Evolutionary conservation across 2,113 vertebrate genomes (phyloP), one percentile per base, ranked within the genome.

Genomic region (Muntiacus muntjak): DNA sequence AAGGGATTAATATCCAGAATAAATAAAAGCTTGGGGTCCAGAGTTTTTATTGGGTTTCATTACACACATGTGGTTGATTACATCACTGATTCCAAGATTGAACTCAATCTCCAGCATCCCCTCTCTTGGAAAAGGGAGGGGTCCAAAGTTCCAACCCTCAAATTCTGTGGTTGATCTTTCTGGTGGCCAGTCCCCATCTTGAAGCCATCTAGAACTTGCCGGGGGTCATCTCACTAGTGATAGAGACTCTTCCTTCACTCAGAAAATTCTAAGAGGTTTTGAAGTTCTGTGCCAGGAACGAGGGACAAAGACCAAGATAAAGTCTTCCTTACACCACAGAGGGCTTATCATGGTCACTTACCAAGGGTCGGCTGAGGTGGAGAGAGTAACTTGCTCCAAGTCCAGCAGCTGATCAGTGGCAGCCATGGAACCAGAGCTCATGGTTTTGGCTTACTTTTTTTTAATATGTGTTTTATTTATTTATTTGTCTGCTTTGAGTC

Each of bases 61-160:
- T 7, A 21, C 36, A 21, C 57, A 5, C 21, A 12, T 3, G 3
- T 0, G 7, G 33, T 1, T 2, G 76, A 12, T 8, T 14, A 0
- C 33, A 2, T 60, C 52, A n/a, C 2, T 5, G 8, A 17, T 28
- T 16, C 4, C 23, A 7, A 0, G 26, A 21, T 0, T n/a, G 54
- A 26, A 23, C n/a, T 54, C 81, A 8, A 0, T 45, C 19, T 15
- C 15, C 50, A 33, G 60, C 5, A 3, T 54, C 21, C 14, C 5
- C 50, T 50, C 36, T 23, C 52, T 21, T 21, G 4, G 33, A 21
- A 36, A 36, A 21, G 64, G 17, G 64, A 67, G 17, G 8, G 17
- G 45, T 30, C 90, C 23, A 0, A 9, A 30, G 30, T 85, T 78
- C 16, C 21, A 28, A 17, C 16, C 86, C n/a, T 79, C 15, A 50